These are phyloP conservation scores for Brachirus orientalis DNA, from an alignment of 2,113 vertebrate species.

Conservation along the genomic window DNA sequence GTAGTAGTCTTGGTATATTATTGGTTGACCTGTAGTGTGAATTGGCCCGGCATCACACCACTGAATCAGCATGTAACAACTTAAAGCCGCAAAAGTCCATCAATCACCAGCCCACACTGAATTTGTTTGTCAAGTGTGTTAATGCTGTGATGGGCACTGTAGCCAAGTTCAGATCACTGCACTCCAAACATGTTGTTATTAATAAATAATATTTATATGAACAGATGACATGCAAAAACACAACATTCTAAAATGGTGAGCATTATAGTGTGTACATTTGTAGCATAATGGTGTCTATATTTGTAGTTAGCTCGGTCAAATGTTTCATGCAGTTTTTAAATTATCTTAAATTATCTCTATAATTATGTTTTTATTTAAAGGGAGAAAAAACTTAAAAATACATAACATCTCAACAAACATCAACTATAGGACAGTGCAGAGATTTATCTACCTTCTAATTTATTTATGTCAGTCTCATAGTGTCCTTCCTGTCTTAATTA, in stretches of 20 bases:
- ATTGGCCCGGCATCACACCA: constrained; percentile 89
- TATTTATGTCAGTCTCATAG: neutral
- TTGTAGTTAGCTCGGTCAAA: neutral
- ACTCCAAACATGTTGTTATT: constrained; percentile 51
- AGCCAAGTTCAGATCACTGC: constrained; percentile 79
- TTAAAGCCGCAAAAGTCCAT: constrained; percentile 76
- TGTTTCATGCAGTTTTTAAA: neutral
- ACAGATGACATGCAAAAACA: constrained; percentile 64
- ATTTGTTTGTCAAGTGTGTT: constrained; percentile 56
- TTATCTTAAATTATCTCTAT: too few species aligned
- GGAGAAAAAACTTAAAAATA: too few species aligned
- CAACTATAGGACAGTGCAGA: neutral
- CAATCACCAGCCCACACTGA: constrained; percentile 65
- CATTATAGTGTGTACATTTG: neutral
- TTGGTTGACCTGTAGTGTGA: constrained; percentile 76
- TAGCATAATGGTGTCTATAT: neutral
- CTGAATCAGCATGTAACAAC: constrained; percentile 87
- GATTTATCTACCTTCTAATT: constrained; percentile 4
- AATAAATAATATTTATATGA: constrained; percentile 14
- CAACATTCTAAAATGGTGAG: neutral
- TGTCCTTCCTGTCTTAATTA: too few species aligned
- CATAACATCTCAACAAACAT: constrained; percentile 8
- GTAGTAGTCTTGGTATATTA: neutral
- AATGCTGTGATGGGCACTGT: constrained; percentile 71
- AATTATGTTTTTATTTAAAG: too few species aligned